phyloP scores from a whole-genome alignment of 2,113 vertebrate genomes.

The Baryphthengus martii region DNA sequence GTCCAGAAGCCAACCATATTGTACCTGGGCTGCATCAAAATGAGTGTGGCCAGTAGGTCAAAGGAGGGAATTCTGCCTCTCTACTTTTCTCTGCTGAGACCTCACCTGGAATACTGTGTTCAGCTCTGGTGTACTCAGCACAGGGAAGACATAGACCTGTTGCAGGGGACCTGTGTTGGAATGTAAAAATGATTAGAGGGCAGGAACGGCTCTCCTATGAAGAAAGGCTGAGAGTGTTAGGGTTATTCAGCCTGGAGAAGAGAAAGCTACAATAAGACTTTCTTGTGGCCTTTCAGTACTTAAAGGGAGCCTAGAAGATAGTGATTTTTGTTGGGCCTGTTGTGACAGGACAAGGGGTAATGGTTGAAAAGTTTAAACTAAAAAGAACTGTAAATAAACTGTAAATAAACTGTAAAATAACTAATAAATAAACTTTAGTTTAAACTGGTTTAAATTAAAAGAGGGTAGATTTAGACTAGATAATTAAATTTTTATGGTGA shows the following conservation, averaged over 20 bases:
- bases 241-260: not conserved
- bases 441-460: not conserved
- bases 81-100: not conserved
- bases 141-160: not conserved
- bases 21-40: not conserved
- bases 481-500: not conserved
- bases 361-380: not conserved
- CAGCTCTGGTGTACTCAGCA: not conserved
- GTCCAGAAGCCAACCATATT: not conserved
- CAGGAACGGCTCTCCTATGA: not conserved
- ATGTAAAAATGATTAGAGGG: not conserved
- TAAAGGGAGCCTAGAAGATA: not conserved
- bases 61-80: not conserved
- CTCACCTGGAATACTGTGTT: not conserved
- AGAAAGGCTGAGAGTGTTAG: not conserved
- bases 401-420: no score
- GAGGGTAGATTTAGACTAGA: not conserved
- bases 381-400: no score
- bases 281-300: not conserved
- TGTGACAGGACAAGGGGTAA: fast-evolving
- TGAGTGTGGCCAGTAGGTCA: fast-evolving
- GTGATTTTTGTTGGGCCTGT: not conserved
- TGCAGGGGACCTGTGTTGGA: no score
- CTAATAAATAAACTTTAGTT: no score
- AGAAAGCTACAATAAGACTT: not conserved